A percentile compares a stretch with the other conserved stretches of the same genome.
Conservation (phyloP, 1,140 invertebrate species). For the Drosophila pachea region DNA sequence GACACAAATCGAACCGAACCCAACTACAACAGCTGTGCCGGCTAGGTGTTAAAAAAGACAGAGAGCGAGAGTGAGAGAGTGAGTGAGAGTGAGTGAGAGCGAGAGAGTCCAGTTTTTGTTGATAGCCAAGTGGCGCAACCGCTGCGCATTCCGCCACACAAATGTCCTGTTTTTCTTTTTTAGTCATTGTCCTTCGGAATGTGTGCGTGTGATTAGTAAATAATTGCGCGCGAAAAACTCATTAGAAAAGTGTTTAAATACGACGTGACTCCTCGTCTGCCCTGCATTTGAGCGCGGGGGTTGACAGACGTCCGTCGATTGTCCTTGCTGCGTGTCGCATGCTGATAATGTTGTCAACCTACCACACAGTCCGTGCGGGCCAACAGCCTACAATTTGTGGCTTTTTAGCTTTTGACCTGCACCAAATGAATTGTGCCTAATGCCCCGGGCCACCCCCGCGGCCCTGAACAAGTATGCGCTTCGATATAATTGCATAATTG, state of each 20-base stretch:
- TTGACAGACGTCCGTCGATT: constrained; percentile 5
- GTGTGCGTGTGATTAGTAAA: constrained; percentile 61
- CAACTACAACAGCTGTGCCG: constrained; percentile 39
- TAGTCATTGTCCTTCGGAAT: no score
- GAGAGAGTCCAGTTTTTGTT: constrained; percentile 15
- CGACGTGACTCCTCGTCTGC: background rate
- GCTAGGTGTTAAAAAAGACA: constrained; percentile 59
- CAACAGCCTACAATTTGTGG: constrained; percentile 1
- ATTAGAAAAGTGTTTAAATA: constrained; percentile 67
- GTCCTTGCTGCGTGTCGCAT: constrained; percentile 3
- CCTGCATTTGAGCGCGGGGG: background rate
- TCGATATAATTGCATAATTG: constrained; percentile 73
- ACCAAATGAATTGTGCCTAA: constrained; percentile 59
- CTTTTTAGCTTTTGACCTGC: constrained; percentile 15
- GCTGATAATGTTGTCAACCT: constrained; percentile 65
- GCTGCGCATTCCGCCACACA: constrained; percentile 48
- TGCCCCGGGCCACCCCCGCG: constrained; percentile 34
- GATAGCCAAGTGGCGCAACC: constrained; percentile 62
- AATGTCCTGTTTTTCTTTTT: constrained; percentile 23
- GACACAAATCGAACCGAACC: constrained; percentile 26
- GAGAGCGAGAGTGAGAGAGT: no score
- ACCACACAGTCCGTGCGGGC: background rate
- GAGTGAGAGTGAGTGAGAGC: background rate
- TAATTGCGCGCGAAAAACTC: constrained; percentile 68
- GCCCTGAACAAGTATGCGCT: constrained; percentile 41